Percentiles rank a stretch among this genome's conserved stretches.
Conservation (phyloP, 2,113 vertebrate genomes). For the Motacilla tschutschensis region DNA sequence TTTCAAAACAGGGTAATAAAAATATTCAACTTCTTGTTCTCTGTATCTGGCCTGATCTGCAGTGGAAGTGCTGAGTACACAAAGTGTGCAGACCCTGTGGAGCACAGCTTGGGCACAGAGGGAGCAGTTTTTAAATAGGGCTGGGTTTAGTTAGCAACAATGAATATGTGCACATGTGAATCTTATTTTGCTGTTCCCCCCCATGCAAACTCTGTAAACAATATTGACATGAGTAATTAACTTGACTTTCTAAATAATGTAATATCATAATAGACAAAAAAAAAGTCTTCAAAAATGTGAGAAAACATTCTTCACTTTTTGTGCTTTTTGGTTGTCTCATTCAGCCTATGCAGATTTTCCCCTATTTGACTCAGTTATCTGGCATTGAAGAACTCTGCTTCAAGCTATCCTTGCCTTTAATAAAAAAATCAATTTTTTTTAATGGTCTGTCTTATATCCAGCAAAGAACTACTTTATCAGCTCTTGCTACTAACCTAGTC, state of each 20-base stretch:
- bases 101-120: neutral
- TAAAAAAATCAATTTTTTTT: neutral
- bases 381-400: neutral
- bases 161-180: neutral
- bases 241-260: neutral
- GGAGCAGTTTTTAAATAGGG: neutral
- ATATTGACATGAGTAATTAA: fast-evolving
- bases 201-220: neutral
- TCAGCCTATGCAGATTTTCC: neutral
- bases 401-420: neutral
- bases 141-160: neutral
- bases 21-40: neutral
- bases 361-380: neutral
- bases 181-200: neutral
- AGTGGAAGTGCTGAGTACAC: neutral
- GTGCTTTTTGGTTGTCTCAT: neutral
- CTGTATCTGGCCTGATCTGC: neutral
- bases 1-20: conserved; percentile 42
- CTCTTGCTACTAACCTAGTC: neutral
- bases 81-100: neutral
- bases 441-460: neutral
- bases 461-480: neutral
- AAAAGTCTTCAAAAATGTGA: neutral
- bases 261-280: neutral
- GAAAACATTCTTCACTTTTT: neutral